Conservation (phyloP, 2,888 invertebrate genomes). For the Acleris cristana region DNA sequence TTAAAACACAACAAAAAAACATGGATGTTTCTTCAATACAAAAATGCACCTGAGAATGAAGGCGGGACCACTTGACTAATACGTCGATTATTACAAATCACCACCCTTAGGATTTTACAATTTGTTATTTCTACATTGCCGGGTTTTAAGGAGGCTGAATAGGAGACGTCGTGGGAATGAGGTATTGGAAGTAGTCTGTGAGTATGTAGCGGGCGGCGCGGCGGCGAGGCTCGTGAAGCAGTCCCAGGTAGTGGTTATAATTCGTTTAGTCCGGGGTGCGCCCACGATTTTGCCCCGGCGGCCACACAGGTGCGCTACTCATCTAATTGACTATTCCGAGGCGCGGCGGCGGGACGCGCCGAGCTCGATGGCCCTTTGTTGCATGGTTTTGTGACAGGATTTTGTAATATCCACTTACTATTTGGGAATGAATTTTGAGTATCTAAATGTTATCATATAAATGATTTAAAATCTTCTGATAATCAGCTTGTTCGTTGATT, state of each 20-base stretch:
- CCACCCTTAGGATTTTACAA: slow-evolving; percentile 48
- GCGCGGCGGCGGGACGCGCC: slow-evolving; percentile 63
- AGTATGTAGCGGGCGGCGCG: slow-evolving; percentile 40
- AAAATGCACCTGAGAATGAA: slow-evolving; percentile 84
- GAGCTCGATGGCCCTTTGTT: slow-evolving; percentile 69
- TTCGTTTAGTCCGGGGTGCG: slow-evolving; percentile 81
- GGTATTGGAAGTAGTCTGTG: slow-evolving; percentile 48
- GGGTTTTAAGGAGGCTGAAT: neutral
- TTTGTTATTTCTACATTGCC: slow-evolving; percentile 47
- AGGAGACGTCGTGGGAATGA: slow-evolving; percentile 23
- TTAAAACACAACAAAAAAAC: slow-evolving; percentile 76
- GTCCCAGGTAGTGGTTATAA: slow-evolving; percentile 81
- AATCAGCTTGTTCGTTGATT: slow-evolving; percentile 21
- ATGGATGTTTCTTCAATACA: slow-evolving; percentile 79
- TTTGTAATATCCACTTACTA: slow-evolving; percentile 49
- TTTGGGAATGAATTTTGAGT: slow-evolving; percentile 43
- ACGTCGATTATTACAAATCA: slow-evolving; percentile 77
- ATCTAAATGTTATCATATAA: slow-evolving; percentile 27
- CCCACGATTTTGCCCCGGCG: slow-evolving; percentile 73
- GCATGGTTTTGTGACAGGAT: slow-evolving; percentile 52
- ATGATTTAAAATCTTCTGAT: slow-evolving; percentile 22
- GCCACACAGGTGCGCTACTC: slow-evolving; percentile 80
- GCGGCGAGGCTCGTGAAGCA: slow-evolving; percentile 52
- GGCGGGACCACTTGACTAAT: slow-evolving; percentile 81
- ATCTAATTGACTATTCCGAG: slow-evolving; percentile 78